Conservation (phyloP, 2,113 vertebrate species). For the Anas platyrhynchos region DNA sequence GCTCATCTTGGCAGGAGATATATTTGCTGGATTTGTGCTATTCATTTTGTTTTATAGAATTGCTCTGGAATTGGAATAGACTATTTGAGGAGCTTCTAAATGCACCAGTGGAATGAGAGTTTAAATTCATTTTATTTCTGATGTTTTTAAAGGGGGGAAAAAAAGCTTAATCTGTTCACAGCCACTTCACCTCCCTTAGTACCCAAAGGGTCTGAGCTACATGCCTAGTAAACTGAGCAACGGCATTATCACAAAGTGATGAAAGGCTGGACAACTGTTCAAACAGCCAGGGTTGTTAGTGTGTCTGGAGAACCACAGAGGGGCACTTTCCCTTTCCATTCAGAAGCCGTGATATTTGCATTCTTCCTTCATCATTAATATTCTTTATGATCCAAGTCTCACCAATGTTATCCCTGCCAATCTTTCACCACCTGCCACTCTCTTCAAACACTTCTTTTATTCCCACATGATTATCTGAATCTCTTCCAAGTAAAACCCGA, state of each 20-base stretch:
- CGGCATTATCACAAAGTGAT: neutral
- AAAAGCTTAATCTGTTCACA: neutral
- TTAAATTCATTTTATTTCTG: constrained; percentile 43
- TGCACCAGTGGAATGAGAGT: constrained; percentile 29
- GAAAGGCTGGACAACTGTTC: neutral
- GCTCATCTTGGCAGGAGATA: constrained; percentile 61
- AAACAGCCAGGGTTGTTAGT: neutral
- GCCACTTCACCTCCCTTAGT: neutral
- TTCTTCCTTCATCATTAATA: neutral
- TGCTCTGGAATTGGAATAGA: constrained; percentile 50
- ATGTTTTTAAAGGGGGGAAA: neutral
- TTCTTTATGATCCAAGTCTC: neutral
- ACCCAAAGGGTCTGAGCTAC: neutral
- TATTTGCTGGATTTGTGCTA: constrained; percentile 60
- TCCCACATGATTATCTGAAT: neutral
- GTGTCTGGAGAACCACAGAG: neutral
- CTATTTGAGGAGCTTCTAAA: constrained; percentile 60
- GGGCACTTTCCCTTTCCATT: neutral
- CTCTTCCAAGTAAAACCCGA: neutral
- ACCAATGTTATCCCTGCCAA: neutral
- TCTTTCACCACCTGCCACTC: neutral
- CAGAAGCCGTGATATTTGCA: neutral
- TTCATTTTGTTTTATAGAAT: constrained; percentile 69
- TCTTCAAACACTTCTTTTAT: neutral
- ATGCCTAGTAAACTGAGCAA: neutral